A percentile compares a stretch with the other conserved stretches of the same genome.
phyloP scores from a whole-genome alignment of 2,113 vertebrate genomes.

The Hoplias malabaricus region DNA sequence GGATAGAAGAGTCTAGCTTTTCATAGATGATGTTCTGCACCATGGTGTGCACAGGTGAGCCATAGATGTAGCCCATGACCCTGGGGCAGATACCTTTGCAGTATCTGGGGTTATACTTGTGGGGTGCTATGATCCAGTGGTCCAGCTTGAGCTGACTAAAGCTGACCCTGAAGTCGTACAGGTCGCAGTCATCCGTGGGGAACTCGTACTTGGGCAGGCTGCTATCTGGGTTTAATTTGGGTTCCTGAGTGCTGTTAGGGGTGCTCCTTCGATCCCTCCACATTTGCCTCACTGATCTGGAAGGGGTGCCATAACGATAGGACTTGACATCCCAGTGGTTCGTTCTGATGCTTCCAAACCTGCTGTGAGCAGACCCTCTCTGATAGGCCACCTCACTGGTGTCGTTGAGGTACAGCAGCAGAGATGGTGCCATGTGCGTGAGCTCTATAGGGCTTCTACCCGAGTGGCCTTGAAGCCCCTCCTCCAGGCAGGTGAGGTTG shows the following conservation, averaged over 20 bases:
- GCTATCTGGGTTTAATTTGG: conserved; percentile 51
- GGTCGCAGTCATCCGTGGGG: conserved; percentile 83
- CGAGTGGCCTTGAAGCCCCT: conserved; percentile 36
- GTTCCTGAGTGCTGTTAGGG: conserved; percentile 33
- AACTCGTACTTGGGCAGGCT: conserved; percentile 71
- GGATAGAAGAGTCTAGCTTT: conserved; percentile 84
- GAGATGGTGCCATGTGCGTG: conserved; percentile 75
- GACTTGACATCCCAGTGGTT: conserved; percentile 19
- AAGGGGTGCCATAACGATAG: conserved; percentile 34
- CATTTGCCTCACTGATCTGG: conserved; percentile 45
- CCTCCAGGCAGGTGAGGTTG: conserved; percentile 77
- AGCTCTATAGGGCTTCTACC: conserved; percentile 37
- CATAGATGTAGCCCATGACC: conserved; percentile 82
- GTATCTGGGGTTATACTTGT: conserved; percentile 89
- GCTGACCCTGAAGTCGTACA: conserved; percentile 85
- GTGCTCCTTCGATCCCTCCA: conserved; percentile 71
- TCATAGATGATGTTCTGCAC: conserved; percentile 93
- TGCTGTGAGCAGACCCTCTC: conserved; percentile 52
- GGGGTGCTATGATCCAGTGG: conserved; percentile 91
- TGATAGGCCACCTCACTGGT: conserved; percentile 79
- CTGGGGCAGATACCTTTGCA: conserved; percentile 89
- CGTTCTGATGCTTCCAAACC: neutral
- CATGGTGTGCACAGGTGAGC: conserved; percentile 88
- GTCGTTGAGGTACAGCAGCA: conserved; percentile 89
- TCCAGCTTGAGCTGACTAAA: conserved; percentile 92